Evolutionary conservation across 2,113 vertebrate species (phyloP).

Genomic region (Aegotheles bennettii): DNA sequence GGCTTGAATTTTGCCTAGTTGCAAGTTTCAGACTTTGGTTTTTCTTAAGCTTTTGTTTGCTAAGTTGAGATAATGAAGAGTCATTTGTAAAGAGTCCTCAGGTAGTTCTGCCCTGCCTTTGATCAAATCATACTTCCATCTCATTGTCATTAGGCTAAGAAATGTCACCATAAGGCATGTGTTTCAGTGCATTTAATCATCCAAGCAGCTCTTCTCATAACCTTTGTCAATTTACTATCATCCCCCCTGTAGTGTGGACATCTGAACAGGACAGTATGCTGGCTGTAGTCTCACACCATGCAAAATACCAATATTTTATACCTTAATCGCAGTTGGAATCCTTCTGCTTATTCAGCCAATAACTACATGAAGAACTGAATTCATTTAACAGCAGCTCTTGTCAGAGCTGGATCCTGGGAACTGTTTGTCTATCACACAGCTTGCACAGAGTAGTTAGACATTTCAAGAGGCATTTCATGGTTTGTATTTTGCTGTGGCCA

Average conservation of each 20-base stretch:
- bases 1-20: neutral
- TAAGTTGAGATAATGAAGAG: neutral
- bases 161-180: neutral
- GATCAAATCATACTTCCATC: neutral
- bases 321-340: neutral
- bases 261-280: neutral
- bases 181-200: neutral
- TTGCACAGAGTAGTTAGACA: neutral
- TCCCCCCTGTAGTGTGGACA: neutral
- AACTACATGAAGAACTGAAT: neutral
- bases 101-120: neutral
- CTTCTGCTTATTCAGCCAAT: neutral
- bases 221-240: neutral
- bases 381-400: neutral
- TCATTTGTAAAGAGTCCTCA: neutral
- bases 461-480: neutral
- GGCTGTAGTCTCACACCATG: neutral
- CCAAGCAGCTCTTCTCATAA: neutral
- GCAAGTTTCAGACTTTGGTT: neutral
- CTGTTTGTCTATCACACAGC: neutral
- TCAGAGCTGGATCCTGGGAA: neutral
- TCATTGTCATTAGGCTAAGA: neutral
- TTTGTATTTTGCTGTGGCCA: neutral
- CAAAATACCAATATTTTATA: neutral
- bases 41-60: slow-evolving; percentile 2